Evolutionary conservation across 2,797 vertebrate species (phyloP).

Genomic region (Aplochiton taeniatus): DNA sequence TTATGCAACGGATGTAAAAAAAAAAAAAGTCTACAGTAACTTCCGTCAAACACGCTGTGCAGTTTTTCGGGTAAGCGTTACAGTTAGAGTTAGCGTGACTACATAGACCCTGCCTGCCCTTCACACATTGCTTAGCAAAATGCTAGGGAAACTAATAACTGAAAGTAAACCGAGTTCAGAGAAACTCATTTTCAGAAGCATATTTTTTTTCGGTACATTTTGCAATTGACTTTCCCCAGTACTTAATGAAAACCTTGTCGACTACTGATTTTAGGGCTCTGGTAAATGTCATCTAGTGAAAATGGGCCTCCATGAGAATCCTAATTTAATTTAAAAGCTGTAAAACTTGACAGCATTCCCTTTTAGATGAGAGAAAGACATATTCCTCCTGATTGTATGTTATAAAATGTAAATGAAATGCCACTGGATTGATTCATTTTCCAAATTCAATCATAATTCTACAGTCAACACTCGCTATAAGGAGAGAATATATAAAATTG

Average conservation of each 20-base stretch:
- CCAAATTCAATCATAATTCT: slow-evolving; percentile 50
- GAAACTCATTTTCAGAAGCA: too few species aligned
- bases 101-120: too few species aligned
- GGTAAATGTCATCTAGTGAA: slow-evolving; percentile 67
- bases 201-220: slow-evolving; percentile 16
- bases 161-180: too few species aligned
- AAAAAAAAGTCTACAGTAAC: too few species aligned
- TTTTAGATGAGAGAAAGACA: slow-evolving; percentile 41
- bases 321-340: slow-evolving; percentile 70
- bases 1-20: too few species aligned
- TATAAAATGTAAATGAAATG: slow-evolving; percentile 57
- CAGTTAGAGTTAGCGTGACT: too few species aligned
- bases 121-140: too few species aligned
- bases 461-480: slow-evolving; percentile 35
- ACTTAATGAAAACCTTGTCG: slow-evolving; percentile 67
- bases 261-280: slow-evolving; percentile 54
- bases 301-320: slow-evolving; percentile 61
- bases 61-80: too few species aligned
- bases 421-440: slow-evolving; percentile 55
- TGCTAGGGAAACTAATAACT: too few species aligned
- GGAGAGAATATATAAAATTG: slow-evolving; percentile 42
- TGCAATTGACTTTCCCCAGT: slow-evolving; percentile 41
- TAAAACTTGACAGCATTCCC: slow-evolving; percentile 44
- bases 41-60: too few species aligned
- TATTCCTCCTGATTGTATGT: slow-evolving; percentile 34